A percentile compares a stretch with the other conserved stretches of the same genome.
Conservation (phyloP, 1,140 invertebrate genomes). For the Aphidius gifuensis region DNA sequence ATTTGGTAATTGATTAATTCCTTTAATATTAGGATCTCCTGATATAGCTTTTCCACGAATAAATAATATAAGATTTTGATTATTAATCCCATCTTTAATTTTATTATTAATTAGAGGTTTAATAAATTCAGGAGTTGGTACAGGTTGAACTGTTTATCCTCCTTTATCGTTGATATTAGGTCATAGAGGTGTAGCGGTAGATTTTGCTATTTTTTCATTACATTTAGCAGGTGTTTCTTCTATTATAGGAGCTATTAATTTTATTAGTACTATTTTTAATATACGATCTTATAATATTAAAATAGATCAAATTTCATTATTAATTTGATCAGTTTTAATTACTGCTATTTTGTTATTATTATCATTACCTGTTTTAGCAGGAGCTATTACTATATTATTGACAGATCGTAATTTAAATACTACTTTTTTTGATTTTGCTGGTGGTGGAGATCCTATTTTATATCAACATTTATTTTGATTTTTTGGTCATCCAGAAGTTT, state of each 20-base stretch:
- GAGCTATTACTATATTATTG: conserved; percentile 70
- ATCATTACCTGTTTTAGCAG: conserved; percentile 69
- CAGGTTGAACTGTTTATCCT: conserved; percentile 68
- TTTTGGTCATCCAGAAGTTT: conserved; percentile 75
- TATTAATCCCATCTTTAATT: conserved; percentile 62
- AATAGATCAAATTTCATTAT: conserved; percentile 60
- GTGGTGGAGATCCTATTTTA: conserved; percentile 67
- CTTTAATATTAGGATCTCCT: conserved; percentile 66
- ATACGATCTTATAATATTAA: conserved; percentile 55
- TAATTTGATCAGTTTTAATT: conserved; percentile 66
- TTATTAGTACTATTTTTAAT: conserved; percentile 62
- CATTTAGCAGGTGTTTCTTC: conserved; percentile 66
- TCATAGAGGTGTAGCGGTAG: conserved; percentile 61
- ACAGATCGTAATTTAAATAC: conserved; percentile 70
- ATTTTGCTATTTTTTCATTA: conserved; percentile 67
- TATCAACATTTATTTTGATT: conserved; percentile 80
- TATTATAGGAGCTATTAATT: conserved; percentile 67
- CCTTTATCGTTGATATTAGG: conserved; percentile 60
- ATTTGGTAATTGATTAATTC: conserved; percentile 75
- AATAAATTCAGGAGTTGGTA: conserved; percentile 62
- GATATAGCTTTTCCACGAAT: conserved; percentile 76
- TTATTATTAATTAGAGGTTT: conserved; percentile 60
- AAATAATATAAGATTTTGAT: conserved; percentile 78
- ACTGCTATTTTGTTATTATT: conserved; percentile 65
- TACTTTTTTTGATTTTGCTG: conserved; percentile 66